These are phyloP conservation scores for Lobophora halterata DNA, from an alignment of 2,888 invertebrate genomes.

Conservation along the genomic window DNA sequence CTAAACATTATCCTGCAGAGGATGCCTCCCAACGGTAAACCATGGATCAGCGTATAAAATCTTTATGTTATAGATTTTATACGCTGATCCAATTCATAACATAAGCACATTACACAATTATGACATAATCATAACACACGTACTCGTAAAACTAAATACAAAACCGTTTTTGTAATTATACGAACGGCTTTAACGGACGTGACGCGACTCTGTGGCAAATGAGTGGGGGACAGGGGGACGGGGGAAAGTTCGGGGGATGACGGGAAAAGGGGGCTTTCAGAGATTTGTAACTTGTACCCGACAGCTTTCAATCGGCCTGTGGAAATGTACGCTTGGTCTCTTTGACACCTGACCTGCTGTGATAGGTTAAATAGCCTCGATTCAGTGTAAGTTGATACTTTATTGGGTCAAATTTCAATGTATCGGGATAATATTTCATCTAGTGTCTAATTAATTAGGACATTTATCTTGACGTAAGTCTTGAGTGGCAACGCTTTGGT, in stretches of 20 bases:
- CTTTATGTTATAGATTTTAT: background rate
- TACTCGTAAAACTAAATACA: slow-evolving; percentile 36
- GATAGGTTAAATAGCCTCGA: slow-evolving; percentile 34
- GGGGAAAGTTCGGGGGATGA: slow-evolving; percentile 10
- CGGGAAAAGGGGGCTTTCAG: slow-evolving; percentile 25
- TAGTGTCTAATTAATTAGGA: no score
- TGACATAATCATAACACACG: slow-evolving; percentile 27
- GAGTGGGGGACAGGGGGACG: slow-evolving; percentile 29
- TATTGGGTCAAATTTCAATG: no score
- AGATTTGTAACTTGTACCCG: slow-evolving; percentile 44
- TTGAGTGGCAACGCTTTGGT: no score
- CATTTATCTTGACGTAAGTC: no score
- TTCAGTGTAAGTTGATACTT: slow-evolving; percentile 7
- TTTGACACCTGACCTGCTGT: slow-evolving; percentile 38
- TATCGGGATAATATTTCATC: no score
- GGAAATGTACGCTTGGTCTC: slow-evolving; percentile 38
- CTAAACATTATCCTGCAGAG: no score
- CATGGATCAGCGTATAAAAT: no score
- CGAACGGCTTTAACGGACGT: slow-evolving; percentile 43
- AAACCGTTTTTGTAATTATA: slow-evolving; percentile 52
- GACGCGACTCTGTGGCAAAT: slow-evolving; percentile 46
- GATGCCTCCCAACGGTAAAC: no score
- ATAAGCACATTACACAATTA: slow-evolving; percentile 19
- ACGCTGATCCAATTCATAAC: slow-evolving; percentile 7
- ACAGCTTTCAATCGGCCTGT: slow-evolving; percentile 42